Evolutionary conservation across 2,797 vertebrate species (phyloP).

Genomic region (Lagodon rhomboides): DNA sequence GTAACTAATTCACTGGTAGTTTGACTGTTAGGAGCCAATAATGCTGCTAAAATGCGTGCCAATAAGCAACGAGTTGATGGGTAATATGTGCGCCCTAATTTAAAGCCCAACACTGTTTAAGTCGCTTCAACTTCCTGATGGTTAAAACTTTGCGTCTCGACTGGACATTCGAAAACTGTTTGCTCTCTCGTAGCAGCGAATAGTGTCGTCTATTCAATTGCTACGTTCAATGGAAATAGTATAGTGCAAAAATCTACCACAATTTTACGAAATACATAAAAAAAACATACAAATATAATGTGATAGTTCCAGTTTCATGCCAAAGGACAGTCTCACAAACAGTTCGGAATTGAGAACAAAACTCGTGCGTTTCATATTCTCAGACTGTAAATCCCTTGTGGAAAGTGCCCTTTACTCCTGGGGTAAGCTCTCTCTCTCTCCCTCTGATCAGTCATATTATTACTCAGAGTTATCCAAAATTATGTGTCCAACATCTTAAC

Average conservation of each 20-base stretch:
- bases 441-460: slow-evolving; percentile 63
- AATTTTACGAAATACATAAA: slow-evolving; percentile 70
- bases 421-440: slow-evolving; percentile 50
- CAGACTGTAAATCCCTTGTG: slow-evolving; percentile 77
- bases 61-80: too few species aligned
- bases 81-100: too few species aligned
- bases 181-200: slow-evolving; percentile 76
- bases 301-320: slow-evolving; percentile 84
- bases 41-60: too few species aligned
- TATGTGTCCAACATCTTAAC: slow-evolving; percentile 40
- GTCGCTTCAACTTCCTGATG: slow-evolving; percentile 23
- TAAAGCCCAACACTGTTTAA: slow-evolving; percentile 25
- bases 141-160: slow-evolving; percentile 22
- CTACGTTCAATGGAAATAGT: slow-evolving; percentile 63
- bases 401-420: slow-evolving; percentile 81
- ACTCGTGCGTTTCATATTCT: slow-evolving; percentile 56
- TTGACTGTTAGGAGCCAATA: too few species aligned
- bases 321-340: slow-evolving; percentile 77
- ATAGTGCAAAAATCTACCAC: slow-evolving; percentile 81
- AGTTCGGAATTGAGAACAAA: slow-evolving; percentile 64
- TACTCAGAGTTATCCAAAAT: slow-evolving; percentile 44
- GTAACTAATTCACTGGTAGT: too few species aligned
- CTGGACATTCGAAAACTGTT: slow-evolving; percentile 17
- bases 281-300: slow-evolving; percentile 65
- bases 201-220: slow-evolving; percentile 72